A percentile compares a stretch with the other conserved stretches of the same genome.
Conservation (phyloP, 1,140 invertebrate species). For the Lepidurus arcticus region DNA sequence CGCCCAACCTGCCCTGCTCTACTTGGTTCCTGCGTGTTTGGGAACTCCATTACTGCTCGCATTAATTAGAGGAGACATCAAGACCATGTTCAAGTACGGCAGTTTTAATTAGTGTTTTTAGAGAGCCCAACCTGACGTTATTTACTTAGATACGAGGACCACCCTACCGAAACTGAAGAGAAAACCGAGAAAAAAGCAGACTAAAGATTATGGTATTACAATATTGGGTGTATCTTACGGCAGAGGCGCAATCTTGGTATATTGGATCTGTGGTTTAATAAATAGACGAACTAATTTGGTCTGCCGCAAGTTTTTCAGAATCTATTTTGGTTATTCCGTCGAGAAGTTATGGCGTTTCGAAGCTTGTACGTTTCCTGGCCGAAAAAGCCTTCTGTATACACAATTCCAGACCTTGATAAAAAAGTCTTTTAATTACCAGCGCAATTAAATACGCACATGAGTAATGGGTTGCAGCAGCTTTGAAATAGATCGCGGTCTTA, state of each 20-base stretch:
- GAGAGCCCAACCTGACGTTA: background rate
- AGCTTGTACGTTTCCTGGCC: background rate
- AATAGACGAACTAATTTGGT: background rate
- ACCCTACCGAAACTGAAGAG: constrained; percentile 50
- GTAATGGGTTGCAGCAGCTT: background rate
- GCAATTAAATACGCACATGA: background rate
- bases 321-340: background rate
- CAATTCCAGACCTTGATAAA: background rate
- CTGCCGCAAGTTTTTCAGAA: background rate
- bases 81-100: constrained; percentile 81
- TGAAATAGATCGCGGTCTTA: no score
- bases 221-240: background rate
- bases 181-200: constrained; percentile 31
- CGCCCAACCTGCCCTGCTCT: constrained; percentile 96
- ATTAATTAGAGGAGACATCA: constrained; percentile 83
- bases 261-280: background rate
- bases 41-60: constrained; percentile 80
- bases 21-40: constrained; percentile 93
- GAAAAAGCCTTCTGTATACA: background rate
- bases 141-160: constrained; percentile 54
- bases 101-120: background rate
- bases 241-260: background rate
- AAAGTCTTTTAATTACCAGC: background rate
- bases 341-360: background rate
- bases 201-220: background rate